Conservation (phyloP, 2,113 vertebrate species). For the Sorex araneus region DNA sequence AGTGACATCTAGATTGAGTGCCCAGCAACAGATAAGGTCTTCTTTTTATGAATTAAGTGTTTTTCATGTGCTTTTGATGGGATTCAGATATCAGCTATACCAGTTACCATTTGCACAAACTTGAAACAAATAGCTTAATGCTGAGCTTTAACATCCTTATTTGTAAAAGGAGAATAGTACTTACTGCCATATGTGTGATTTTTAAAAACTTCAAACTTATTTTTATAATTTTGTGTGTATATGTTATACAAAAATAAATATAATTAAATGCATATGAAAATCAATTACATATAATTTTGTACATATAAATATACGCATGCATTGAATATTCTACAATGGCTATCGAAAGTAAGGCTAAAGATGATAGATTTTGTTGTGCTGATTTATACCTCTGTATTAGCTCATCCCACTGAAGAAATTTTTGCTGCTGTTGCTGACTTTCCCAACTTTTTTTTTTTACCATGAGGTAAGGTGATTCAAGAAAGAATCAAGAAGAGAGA, state of each 20-base stretch:
- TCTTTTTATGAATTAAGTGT: constrained; percentile 25
- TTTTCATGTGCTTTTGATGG: not conserved
- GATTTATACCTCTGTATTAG: not conserved
- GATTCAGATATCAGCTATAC: not conserved
- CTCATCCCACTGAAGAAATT: not conserved
- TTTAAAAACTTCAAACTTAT: not conserved
- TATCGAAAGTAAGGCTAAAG: not conserved
- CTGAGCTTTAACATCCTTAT: constrained; percentile 17
- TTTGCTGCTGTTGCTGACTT: not conserved
- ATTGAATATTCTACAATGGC: not conserved
- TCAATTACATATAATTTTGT: too few species aligned
- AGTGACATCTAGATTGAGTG: not conserved
- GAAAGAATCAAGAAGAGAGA: too few species aligned
- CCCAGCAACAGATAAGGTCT: constrained; percentile 2
- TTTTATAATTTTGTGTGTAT: not conserved
- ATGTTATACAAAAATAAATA: too few species aligned
- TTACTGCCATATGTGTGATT: not conserved
- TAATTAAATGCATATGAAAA: too few species aligned
- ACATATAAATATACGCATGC: too few species aligned
- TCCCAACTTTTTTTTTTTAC: not conserved
- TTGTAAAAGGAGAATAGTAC: constrained; percentile 15
- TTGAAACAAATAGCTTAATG: not conserved
- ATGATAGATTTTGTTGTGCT: not conserved
- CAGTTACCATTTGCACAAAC: constrained; percentile 14
- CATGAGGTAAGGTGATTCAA: not conserved